phyloP scores from a whole-genome alignment of 2,113 vertebrate genomes.

The Microcebus murinus region DNA sequence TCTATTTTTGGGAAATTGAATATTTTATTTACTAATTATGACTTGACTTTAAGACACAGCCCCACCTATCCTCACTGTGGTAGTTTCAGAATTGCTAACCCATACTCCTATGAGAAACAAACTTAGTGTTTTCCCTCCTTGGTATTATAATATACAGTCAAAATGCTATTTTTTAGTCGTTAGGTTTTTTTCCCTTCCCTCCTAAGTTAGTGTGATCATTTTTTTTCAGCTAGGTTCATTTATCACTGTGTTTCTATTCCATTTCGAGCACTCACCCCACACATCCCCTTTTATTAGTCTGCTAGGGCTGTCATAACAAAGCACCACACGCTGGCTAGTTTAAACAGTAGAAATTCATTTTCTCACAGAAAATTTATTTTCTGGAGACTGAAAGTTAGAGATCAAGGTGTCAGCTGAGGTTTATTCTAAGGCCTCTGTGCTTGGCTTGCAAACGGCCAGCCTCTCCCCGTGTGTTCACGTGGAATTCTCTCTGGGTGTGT shows the following conservation, averaged over 20 bases:
- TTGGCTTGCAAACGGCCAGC: too few relatives aligned
- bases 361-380: neutral
- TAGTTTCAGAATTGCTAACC: neutral
- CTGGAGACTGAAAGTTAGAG: neutral
- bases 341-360: neutral
- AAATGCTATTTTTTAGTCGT: neutral
- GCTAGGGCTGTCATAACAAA: neutral
- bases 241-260: neutral
- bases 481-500: neutral
- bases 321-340: neutral
- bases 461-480: neutral
- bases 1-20: neutral
- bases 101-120: neutral
- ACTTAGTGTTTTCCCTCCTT: neutral
- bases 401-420: neutral
- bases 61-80: neutral
- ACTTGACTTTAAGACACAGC: neutral
- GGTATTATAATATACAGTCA: neutral
- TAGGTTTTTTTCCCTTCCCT: neutral
- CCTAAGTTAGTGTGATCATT: rapidly evolving
- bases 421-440: neutral
- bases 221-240: neutral
- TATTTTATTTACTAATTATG: conserved; percentile 17
- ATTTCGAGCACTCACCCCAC: neutral
- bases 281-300: neutral